Percentiles rank a stretch among this genome's conserved stretches.
Conservation (phyloP, 2,113 vertebrate genomes). For the Paramisgurnus dabryanus region DNA sequence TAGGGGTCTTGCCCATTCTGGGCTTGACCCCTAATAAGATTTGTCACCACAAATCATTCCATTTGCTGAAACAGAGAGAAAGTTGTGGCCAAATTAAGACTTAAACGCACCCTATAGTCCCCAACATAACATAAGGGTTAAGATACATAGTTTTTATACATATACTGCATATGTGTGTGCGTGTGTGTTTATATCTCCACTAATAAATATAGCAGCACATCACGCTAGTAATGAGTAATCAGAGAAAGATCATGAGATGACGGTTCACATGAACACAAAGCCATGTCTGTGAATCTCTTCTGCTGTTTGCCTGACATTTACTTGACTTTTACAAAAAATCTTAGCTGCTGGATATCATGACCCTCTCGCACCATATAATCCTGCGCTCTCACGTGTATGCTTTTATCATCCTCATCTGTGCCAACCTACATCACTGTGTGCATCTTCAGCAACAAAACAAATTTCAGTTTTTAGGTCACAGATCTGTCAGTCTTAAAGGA, state of each 20-base stretch:
- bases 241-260: not conserved
- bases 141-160: too few species aligned
- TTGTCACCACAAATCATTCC: too few species aligned
- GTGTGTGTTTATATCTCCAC: not conserved
- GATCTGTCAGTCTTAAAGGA: not conserved
- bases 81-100: too few species aligned
- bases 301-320: slow-evolving; percentile 41
- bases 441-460: not conserved
- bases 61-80: too few species aligned
- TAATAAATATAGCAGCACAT: not conserved
- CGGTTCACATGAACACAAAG: slow-evolving; percentile 18
- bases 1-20: too few species aligned
- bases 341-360: slow-evolving; percentile 23
- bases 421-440: not conserved
- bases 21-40: too few species aligned
- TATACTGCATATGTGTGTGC: too few species aligned
- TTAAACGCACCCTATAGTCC: too few species aligned
- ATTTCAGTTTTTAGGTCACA: not conserved
- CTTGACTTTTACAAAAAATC: slow-evolving; percentile 33
- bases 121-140: too few species aligned
- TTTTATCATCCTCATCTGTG: slow-evolving; percentile 1
- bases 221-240: not conserved
- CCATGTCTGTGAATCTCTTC: not conserved
- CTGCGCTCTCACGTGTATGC: not conserved
- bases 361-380: not conserved